These are phyloP conservation scores for Rhinolophus sinicus DNA, from an alignment of 2,113 vertebrate genomes.

Conservation along the genomic window DNA sequence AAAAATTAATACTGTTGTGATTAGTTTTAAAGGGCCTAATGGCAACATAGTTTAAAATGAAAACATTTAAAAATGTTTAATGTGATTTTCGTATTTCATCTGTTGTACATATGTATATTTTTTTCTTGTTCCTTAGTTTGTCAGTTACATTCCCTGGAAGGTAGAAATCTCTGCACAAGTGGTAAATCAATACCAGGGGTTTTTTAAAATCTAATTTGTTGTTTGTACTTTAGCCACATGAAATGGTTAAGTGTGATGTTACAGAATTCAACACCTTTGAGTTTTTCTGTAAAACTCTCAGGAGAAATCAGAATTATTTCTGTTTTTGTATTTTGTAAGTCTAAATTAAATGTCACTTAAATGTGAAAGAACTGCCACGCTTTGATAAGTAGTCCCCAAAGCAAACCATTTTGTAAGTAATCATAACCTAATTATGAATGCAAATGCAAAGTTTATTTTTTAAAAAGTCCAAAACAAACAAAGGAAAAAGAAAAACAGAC, in stretches of 20 bases:
- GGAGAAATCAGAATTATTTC: constrained; percentile 76
- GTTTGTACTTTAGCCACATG: constrained; percentile 21
- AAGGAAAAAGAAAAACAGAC: background rate
- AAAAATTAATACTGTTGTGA: background rate
- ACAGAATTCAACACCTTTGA: constrained; percentile 63
- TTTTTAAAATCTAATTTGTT: background rate
- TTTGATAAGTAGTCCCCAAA: constrained; percentile 82
- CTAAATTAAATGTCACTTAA: constrained; percentile 78
- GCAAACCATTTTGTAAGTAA: constrained; percentile 79
- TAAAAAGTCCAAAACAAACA: constrained; percentile 46
- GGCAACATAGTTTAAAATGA: constrained; percentile 8
- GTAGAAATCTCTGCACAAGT: constrained; percentile 13
- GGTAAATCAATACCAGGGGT: background rate
- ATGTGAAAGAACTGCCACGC: constrained; percentile 73
- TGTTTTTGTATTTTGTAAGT: constrained; percentile 72
- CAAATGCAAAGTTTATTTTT: constrained; percentile 69
- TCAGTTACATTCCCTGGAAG: constrained; percentile 10
- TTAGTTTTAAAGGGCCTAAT: background rate
- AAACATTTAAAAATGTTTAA: background rate
- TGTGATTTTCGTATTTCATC: background rate
- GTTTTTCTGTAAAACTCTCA: constrained; percentile 73
- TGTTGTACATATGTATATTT: background rate
- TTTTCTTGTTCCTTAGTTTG: background rate
- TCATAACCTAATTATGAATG: constrained; percentile 79
- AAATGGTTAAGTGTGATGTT: constrained; percentile 70